Percentiles rank a stretch among this genome's conserved stretches.
Conservation (phyloP, 2,797 vertebrate species). For the Typhlichthys subterraneus region DNA sequence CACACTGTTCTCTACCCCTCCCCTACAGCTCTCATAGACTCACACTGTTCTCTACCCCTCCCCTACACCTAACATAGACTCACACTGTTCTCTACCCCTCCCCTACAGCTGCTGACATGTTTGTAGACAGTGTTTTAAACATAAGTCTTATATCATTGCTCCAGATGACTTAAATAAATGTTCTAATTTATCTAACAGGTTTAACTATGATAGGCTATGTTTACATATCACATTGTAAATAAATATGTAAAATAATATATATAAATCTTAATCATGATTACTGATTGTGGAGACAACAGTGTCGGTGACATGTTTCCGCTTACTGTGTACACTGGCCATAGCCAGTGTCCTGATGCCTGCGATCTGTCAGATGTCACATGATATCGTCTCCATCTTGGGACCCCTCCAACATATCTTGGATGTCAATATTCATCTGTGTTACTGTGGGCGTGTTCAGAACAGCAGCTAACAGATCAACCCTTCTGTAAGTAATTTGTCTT, state of each 20-base stretch:
- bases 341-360: neutral
- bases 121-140: no score
- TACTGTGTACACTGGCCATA: conserved; percentile 7
- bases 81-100: no score
- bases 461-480: neutral
- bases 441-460: conserved; percentile 1
- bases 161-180: no score
- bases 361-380: conserved; percentile 33
- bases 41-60: no score
- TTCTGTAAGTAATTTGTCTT: neutral
- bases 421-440: conserved; percentile 23
- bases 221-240: neutral
- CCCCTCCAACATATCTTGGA: conserved; percentile 9
- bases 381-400: conserved; percentile 16
- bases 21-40: no score
- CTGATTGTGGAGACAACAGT: neutral
- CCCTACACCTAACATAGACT: no score
- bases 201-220: neutral
- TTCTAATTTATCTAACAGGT: no score
- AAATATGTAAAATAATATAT: neutral
- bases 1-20: no score
- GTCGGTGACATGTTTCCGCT: neutral
- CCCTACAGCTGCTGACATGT: no score
- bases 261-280: neutral
- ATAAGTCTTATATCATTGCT: no score